These are phyloP conservation scores for Pissodes strobi DNA, from an alignment of 1,140 invertebrate species.

Conservation along the genomic window DNA sequence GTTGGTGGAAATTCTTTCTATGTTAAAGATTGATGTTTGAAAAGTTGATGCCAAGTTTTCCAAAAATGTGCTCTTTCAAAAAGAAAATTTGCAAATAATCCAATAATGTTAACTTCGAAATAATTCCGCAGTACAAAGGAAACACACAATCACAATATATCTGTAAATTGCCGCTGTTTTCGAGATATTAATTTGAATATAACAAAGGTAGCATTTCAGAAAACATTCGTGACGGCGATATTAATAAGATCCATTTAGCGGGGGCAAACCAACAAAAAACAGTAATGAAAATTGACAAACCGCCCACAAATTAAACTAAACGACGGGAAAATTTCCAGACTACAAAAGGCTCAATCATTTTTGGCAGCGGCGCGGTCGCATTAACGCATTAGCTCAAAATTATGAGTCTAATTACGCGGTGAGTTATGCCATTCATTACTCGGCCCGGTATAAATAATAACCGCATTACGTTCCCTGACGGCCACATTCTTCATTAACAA, in stretches of 20 bases:
- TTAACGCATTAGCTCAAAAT: constrained; percentile 54
- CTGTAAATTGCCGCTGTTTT: not conserved
- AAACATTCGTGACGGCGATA: not conserved
- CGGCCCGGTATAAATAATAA: constrained; percentile 52
- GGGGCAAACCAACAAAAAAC: constrained; percentile 13
- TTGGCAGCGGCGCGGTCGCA: constrained; percentile 50
- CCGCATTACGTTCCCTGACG: constrained; percentile 50
- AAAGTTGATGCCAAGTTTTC: too few species aligned
- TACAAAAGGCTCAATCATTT: constrained; percentile 53
- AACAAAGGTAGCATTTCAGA: not conserved
- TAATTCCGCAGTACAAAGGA: too few species aligned
- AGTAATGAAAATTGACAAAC: constrained; percentile 28
- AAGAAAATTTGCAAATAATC: too few species aligned
- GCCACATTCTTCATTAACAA: constrained; percentile 54
- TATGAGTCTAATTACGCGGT: constrained; percentile 55
- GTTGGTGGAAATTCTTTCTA: too few species aligned
- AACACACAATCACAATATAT: too few species aligned
- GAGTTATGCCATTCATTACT: constrained; percentile 55
- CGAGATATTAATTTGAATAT: not conserved
- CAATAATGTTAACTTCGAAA: too few species aligned
- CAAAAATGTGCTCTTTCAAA: too few species aligned
- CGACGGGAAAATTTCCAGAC: constrained; percentile 27
- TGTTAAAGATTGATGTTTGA: too few species aligned
- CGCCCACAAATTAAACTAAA: constrained; percentile 33
- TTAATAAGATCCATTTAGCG: not conserved